phyloP scores from a whole-genome alignment of 1,140 invertebrate species.

The Conus betulinus region DNA sequence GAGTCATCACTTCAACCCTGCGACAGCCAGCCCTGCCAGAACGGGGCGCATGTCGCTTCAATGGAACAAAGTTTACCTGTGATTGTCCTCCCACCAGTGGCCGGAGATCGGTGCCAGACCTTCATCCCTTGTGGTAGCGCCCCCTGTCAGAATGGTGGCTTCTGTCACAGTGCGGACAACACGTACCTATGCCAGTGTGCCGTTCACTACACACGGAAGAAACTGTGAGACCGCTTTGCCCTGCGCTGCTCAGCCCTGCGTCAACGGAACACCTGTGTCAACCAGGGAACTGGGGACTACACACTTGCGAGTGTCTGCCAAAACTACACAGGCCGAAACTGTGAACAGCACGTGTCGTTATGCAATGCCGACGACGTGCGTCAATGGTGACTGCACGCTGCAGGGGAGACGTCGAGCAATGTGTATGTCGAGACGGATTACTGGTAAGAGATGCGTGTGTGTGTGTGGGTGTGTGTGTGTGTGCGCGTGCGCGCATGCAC shows the following conservation, averaged over 20 bases:
- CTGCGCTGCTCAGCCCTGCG: constrained; percentile 79
- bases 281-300: constrained; percentile 79
- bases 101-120: constrained; percentile 55
- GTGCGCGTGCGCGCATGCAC: no score
- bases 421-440: constrained; percentile 80
- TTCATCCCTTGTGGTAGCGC: constrained; percentile 72
- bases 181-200: constrained; percentile 53
- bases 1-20: constrained; percentile 50
- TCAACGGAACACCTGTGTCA: constrained; percentile 92
- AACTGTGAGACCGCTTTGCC: constrained; percentile 68
- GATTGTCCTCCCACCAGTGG: constrained; percentile 49
- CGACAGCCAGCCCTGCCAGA: constrained; percentile 56
- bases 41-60: constrained; percentile 73
- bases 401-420: constrained; percentile 34
- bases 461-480: no score
- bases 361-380: constrained; percentile 84
- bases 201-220: constrained; percentile 43
- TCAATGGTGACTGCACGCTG: constrained; percentile 52
- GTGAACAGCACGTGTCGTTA: constrained; percentile 65
- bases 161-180: constrained; percentile 85
- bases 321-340: constrained; percentile 58
- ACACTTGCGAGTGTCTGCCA: constrained; percentile 57
- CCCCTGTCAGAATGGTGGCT: constrained; percentile 91
- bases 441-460: constrained; percentile 45
- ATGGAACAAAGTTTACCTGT: constrained; percentile 46